Evolutionary conservation across 2,113 vertebrate species (phyloP), one percentile per base, ranked within the genome.

Genomic region (Rhinolophus sinicus): DNA sequence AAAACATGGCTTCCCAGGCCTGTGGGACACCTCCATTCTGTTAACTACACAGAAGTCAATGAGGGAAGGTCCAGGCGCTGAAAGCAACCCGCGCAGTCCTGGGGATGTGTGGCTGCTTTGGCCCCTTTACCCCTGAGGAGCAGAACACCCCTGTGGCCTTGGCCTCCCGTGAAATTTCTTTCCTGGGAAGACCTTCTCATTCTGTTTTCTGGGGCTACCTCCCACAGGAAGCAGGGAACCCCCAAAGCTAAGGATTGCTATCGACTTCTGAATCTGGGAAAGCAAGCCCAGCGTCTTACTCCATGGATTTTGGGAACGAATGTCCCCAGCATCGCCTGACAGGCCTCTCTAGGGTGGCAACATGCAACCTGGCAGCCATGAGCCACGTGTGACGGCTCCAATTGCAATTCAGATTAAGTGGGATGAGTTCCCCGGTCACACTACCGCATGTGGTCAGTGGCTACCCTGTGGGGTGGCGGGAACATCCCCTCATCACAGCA

Each of bases 321-420:
- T 19, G 2, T 8, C 14, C n/a, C 28, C 4, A 1, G 50, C 0
- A 0, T 3, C 2, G 6, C 11, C 8, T 0, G 8, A 22, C 16
- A 35, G 19, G 44, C 54, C 58, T 83, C 64, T 38, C 58, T 6
- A 60, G 38, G 60, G 24, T 7, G 5, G 19, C 0, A 1, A 2
- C 40, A 10, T 18, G 69, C 60, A 24, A 12, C 47, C 35, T 1
- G 52, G 35, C 2, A 2, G 64, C 65, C 40, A 0, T 4, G 4
- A 60, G 64, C 44, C 64, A 9, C 7, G 0, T 0, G 86, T 2
- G 30, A 13, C 86, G 5, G 6, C 16, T 65, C 30, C 18, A 16
- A 33, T 44, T 44, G n/a, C 14, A 33, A 40, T 30, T 58, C 38
- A 70, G 11, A 50, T 22, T 3, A 54, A 24, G 5, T 12, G 22